Percentiles rank a stretch among this genome's conserved stretches.
phyloP scores from a whole-genome alignment of 1,140 invertebrate genomes.

The Microvelia longipes region DNA sequence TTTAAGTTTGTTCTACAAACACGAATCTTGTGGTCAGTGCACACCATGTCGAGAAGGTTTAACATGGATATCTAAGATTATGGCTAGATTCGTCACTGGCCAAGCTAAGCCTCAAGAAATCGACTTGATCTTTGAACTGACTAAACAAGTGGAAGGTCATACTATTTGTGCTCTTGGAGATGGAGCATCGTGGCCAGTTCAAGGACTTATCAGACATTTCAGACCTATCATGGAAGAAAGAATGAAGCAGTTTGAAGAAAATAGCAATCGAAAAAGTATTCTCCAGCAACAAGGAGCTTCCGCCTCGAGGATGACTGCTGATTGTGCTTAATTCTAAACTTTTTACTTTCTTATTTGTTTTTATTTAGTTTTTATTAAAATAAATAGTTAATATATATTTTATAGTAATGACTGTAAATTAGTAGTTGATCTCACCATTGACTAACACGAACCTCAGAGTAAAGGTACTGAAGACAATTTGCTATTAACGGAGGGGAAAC shows the following conservation, averaged over 20 bases:
- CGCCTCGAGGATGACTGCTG: no score
- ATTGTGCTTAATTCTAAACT: no score
- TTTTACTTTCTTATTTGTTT: no score
- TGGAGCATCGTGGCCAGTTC: slow-evolving; percentile 98
- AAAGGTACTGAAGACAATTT: no score
- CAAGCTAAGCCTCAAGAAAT: slow-evolving; percentile 90
- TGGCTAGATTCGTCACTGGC: slow-evolving; percentile 62
- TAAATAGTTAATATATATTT: neutral
- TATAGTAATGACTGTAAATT: neutral
- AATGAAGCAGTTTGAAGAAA: slow-evolving; percentile 39
- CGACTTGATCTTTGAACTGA: slow-evolving; percentile 97
- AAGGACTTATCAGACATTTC: slow-evolving; percentile 94
- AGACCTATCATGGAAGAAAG: slow-evolving; percentile 78
- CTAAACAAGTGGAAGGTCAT: slow-evolving; percentile 98
- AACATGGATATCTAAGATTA: slow-evolving; percentile 63
- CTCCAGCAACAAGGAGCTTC: no score
- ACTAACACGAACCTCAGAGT: no score
- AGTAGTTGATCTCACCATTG: no score
- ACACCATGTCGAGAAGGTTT: slow-evolving; percentile 90
- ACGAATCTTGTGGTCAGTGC: slow-evolving; percentile 99
- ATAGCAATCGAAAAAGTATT: neutral
- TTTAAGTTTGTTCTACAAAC: slow-evolving; percentile 95
- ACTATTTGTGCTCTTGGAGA: slow-evolving; percentile 98
- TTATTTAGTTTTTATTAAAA: neutral
- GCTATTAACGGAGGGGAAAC: no score